These are phyloP conservation scores for Pandemis heparana DNA, from an alignment of 2,888 invertebrate species.

Conservation along the genomic window DNA sequence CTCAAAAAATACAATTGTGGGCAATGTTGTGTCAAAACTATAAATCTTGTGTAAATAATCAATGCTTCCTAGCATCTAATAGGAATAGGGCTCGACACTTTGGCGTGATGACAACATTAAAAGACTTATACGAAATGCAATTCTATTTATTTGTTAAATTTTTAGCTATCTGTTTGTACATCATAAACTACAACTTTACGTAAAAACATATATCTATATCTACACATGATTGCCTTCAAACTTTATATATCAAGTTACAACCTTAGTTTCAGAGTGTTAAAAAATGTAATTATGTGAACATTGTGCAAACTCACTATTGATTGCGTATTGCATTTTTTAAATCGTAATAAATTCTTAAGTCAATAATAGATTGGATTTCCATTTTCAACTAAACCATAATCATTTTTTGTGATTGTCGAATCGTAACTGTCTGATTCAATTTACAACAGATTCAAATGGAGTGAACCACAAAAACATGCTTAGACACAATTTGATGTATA, in stretches of 20 bases:
- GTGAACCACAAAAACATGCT: neutral
- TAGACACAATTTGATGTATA: neutral
- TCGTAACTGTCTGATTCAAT: neutral
- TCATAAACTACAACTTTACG: conserved; percentile 78
- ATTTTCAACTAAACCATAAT: neutral
- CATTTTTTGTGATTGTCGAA: too few species aligned
- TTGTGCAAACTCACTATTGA: conserved; percentile 51
- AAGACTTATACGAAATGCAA: conserved; percentile 55
- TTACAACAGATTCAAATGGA: neutral
- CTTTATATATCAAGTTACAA: conserved; percentile 82
- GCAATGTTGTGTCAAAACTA: too few species aligned
- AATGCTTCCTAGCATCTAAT: too few species aligned
- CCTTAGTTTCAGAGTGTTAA: conserved; percentile 80
- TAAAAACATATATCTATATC: conserved; percentile 78
- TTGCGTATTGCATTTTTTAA: conserved; percentile 15
- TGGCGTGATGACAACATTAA: conserved; percentile 43
- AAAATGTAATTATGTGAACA: conserved; percentile 53
- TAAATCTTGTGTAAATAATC: too few species aligned
- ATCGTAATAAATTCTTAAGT: neutral
- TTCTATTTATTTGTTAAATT: conserved; percentile 79
- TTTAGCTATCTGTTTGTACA: conserved; percentile 81
- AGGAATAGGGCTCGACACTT: neutral
- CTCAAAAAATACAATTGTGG: neutral
- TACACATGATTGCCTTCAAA: conserved; percentile 76
- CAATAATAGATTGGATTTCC: neutral